Evolutionary conservation across 1,140 invertebrate species (phyloP), one percentile per base, ranked within the genome.

Genomic region (Battus philenor): DNA sequence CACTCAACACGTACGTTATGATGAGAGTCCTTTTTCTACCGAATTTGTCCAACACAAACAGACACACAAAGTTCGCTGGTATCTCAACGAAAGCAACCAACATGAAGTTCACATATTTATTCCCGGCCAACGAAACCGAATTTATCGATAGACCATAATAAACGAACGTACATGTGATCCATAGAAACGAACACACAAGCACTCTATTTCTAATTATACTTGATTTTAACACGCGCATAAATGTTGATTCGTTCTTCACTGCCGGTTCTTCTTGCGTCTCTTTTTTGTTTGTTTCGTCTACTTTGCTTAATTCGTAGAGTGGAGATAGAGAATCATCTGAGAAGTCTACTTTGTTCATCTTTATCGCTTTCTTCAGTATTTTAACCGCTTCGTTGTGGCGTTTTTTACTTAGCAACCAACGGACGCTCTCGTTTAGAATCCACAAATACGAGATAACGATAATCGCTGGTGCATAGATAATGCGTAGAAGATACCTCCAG

Each of bases 91-190:
- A 57, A 1, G 86, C 80, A 3, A 89, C 87, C 3, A 90, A 69
- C 12, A 88, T 86, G 50, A 89, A 90, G 65, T 89, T 90, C 9
- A 85, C 53, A 59, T 90, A 90, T 34, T 86, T 88, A 62, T 91
- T 89, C 1, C 91, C 91, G n/a, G 87, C 90, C 9, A 93, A 78
- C 10, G 90, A 88, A 17, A 90, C 90, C 0, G 91, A 89, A 52
- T 92, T 91, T 20, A 92, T 87, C 1, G 90, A 90, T 8, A 93
- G 59, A 0, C 91, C 92, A 57, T 92, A 96, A 68, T 94, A 96
- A 2, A 94, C 90, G 52, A 95, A 91, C 0, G 91, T 90, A 50
- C 91, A 89, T 0, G 91, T 90, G 7, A 92, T 88, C 92, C 91
- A 95, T 84, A 89, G 93, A 62, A 93, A 90, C 4, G 89, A 91